Evolutionary conservation across 92 coral and sea anemone species (phyloP).

Genomic region (Heteractis magnifica): DNA sequence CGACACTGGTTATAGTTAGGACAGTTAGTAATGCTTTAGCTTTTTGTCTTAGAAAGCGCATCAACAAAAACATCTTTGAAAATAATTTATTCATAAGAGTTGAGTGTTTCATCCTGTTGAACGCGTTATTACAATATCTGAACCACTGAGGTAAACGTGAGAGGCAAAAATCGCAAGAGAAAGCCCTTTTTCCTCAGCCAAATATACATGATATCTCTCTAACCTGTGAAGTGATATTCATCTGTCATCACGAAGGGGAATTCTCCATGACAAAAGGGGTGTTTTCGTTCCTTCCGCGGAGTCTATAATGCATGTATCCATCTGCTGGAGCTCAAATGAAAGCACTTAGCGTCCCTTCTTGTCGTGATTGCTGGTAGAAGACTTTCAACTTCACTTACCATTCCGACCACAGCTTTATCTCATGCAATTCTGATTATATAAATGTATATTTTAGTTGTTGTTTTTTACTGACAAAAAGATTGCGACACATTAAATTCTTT

Average conservation of each 20-base stretch:
- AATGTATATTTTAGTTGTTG: too few relatives aligned
- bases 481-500: background rate
- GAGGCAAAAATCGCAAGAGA: background rate
- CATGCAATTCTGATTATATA: background rate
- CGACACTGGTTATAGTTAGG: too few relatives aligned
- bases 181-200: background rate
- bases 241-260: background rate
- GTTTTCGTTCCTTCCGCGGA: background rate
- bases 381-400: background rate
- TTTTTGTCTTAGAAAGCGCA: too few relatives aligned
- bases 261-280: conserved; percentile 1
- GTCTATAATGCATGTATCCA: background rate
- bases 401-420: background rate
- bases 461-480: too few relatives aligned
- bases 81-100: too few relatives aligned
- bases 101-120: too few relatives aligned
- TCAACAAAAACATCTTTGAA: too few relatives aligned
- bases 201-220: background rate
- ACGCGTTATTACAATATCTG: too few relatives aligned
- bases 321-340: background rate
- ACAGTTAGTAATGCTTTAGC: too few relatives aligned
- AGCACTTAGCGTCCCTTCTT: background rate
- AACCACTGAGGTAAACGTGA: too few relatives aligned
- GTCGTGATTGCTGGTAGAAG: background rate
- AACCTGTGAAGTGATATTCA: background rate